Base-by-base conservation (phyloP, 2,797 vertebrate species). In the Pseudochirops cupreus region DNA sequence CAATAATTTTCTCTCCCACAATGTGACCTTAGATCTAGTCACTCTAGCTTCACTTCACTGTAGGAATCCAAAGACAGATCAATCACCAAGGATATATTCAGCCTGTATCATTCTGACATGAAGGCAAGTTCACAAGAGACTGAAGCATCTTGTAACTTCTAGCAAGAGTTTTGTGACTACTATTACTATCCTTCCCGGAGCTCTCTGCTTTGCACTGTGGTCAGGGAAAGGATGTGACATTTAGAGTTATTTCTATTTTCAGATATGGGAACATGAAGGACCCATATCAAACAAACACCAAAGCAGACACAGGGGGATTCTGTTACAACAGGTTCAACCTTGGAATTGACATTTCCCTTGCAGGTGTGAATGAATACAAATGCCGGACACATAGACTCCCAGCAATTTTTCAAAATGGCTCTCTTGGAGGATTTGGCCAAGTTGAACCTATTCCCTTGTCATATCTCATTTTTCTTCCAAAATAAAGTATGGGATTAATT, bases 241-340 rank as follows among this genome's bases (percentile, higher is more conserved):
- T 95, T 97, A 94, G 97, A 97, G 39, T 59, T 93, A 39, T 96
- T 98, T 97, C 96, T 98, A 29, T 97, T 98, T 98, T 92, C 92
- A 96, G 52, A 91, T 95, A n/a, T 92, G 91, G 24, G 57, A 53
- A 94, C 53, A 24, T 33, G 31, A 12, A 53, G 52, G 50, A 92
- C 97, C 58, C 95, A 26, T 97, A 92, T 92, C 93, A 97, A 96
- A 93, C 0, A 96, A 74, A 5, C 54, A 92, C 7, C 56, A 31
- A 58, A 95, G 29, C 5, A 96, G 94, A 87, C 5, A 91, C 91
- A 53, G n/a, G 56, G 39, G 56, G 56, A 93, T 96, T 97, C 11
- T 0, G 92, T 96, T 97, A 91, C 39, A 52, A 92, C 5, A 56
- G 0, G 29, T 93, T 96, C 91, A 67, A 52, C 28, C 57, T 95